Conservation (phyloP, 2,113 vertebrate genomes). For the Oryzias curvinotus region DNA sequence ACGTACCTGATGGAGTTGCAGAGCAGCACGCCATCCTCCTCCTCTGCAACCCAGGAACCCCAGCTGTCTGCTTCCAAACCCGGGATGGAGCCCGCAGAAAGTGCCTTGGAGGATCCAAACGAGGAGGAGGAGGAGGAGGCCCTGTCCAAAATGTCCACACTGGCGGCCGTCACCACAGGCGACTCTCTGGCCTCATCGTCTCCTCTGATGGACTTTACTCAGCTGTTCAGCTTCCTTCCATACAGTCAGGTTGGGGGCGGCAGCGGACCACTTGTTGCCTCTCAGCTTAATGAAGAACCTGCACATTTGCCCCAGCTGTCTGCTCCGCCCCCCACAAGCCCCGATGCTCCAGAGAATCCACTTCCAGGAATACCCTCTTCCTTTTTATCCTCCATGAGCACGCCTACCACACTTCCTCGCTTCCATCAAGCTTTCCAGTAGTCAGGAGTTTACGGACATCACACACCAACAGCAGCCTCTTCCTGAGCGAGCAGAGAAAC, state of each 20-base stretch:
- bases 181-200: constrained; percentile 89
- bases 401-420: constrained; percentile 94
- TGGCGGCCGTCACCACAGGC: constrained; percentile 67
- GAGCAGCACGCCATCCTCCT: constrained; percentile 86
- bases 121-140: constrained; percentile 85
- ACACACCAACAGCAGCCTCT: constrained; percentile 7
- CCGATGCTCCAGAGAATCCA: constrained; percentile 83
- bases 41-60: constrained; percentile 81
- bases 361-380: constrained; percentile 89
- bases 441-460: constrained; percentile 37
- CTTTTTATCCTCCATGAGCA: constrained; percentile 86
- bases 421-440: constrained; percentile 99
- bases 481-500: background rate
- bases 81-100: constrained; percentile 82
- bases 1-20: constrained; percentile 96
- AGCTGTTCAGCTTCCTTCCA: constrained; percentile 96
- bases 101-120: constrained; percentile 79
- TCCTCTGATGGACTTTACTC: constrained; percentile 93
- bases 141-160: constrained; percentile 83
- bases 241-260: constrained; percentile 85
- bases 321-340: constrained; percentile 79
- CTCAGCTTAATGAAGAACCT: constrained; percentile 86
- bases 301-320: constrained; percentile 83
- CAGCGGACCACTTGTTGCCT: constrained; percentile 82
- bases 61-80: constrained; percentile 86